phyloP scores from a whole-genome alignment of 2,888 invertebrate species.

The Parnassius orleans region DNA sequence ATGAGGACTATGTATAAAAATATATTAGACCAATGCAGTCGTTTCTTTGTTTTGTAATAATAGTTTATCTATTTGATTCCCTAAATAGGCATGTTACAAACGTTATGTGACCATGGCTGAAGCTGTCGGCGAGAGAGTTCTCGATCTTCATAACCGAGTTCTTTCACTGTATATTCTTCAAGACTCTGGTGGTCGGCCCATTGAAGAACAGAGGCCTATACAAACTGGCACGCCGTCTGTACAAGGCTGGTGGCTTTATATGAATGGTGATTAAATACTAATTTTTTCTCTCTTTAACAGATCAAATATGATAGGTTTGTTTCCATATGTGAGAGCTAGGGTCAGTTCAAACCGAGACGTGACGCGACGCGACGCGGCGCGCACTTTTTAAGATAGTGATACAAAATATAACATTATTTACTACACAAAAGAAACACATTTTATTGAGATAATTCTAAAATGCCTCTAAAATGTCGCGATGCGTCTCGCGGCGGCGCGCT shows the following conservation, averaged over 20 bases:
- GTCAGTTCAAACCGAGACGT: too few species aligned
- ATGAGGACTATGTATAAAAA: too few species aligned
- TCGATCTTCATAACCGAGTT: constrained; percentile 90
- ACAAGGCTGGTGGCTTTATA: constrained; percentile 94
- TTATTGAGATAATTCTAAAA: too few species aligned
- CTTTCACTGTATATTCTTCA: constrained; percentile 90
- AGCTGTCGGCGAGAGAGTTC: constrained; percentile 89
- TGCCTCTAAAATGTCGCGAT: too few species aligned
- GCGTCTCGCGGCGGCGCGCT: too few species aligned
- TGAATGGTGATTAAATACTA: constrained; percentile 81
- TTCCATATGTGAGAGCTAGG: background rate
- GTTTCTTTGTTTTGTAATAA: too few species aligned
- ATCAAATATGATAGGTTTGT: background rate
- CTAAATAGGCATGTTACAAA: constrained; percentile 82
- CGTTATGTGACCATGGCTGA: constrained; percentile 91
- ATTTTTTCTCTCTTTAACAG: too few species aligned
- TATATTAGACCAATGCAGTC: too few species aligned
- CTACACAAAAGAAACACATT: too few species aligned
- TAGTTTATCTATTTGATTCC: background rate
- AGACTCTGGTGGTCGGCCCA: constrained; percentile 89
- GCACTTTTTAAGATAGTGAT: too few species aligned
- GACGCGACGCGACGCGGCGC: too few species aligned
- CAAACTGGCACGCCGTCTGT: constrained; percentile 90
- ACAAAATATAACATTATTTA: too few species aligned
- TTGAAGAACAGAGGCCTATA: constrained; percentile 82